phyloP scores from a whole-genome alignment of 2,888 invertebrate species.

The Ceraclea dissimilis region DNA sequence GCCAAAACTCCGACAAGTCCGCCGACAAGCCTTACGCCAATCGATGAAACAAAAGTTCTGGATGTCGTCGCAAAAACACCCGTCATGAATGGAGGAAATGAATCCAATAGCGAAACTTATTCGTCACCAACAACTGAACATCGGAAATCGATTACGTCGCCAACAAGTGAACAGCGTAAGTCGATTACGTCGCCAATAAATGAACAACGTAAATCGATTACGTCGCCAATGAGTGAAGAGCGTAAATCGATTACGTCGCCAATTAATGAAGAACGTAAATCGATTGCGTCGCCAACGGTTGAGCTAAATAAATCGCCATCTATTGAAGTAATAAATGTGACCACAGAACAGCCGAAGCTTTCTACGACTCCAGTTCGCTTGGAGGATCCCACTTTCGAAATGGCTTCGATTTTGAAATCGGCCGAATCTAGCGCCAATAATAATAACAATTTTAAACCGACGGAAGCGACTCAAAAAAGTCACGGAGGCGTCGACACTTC shows the following conservation, averaged over 20 bases:
- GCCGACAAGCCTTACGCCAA: conserved; percentile 41
- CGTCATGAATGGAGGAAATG: conserved; percentile 32
- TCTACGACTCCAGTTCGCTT: conserved; percentile 39
- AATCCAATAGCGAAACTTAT: conserved; percentile 35
- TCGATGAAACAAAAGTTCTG: conserved; percentile 44
- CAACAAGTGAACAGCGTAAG: not conserved
- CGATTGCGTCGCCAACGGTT: not conserved
- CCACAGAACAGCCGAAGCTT: not conserved
- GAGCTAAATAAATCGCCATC: not conserved
- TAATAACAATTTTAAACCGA: conserved; percentile 41
- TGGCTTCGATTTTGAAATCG: conserved; percentile 29
- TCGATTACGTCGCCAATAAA: not conserved
- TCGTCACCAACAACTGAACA: conserved; percentile 33
- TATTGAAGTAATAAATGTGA: not conserved
- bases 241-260: not conserved
- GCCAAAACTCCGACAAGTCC: conserved; percentile 49
- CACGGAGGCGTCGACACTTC: conserved; percentile 53
- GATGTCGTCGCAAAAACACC: conserved; percentile 32
- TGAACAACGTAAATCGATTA: not conserved
- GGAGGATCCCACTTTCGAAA: conserved; percentile 50
- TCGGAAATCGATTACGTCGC: not conserved
- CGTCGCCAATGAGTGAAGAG: not conserved
- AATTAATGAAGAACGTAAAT: not conserved
- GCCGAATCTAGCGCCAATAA: not conserved
- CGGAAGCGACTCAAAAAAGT: conserved; percentile 45